A percentile compares a stretch with the other conserved stretches of the same genome.
Conservation (phyloP, 2,888 invertebrate genomes). For the Piscicola geometra region DNA sequence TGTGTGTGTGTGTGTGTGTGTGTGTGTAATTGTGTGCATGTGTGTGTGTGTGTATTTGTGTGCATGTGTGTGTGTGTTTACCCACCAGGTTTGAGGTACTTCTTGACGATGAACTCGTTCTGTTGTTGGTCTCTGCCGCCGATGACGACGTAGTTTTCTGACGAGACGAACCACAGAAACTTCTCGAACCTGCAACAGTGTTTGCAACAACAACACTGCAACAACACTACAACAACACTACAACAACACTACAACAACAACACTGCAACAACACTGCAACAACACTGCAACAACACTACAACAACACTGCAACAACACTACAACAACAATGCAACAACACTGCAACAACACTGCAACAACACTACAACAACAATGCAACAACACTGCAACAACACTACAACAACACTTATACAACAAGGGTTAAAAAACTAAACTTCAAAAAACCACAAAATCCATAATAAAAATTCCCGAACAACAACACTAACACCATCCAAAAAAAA, state of each 20-base stretch:
- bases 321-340: neutral
- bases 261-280: neutral
- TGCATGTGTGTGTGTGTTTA: too few species aligned
- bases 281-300: neutral
- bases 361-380: too few species aligned
- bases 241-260: neutral
- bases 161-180: constrained; percentile 95
- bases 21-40: too few species aligned
- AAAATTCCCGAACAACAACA: too few species aligned
- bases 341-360: too few species aligned
- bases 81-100: constrained; percentile 68
- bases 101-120: constrained; percentile 69
- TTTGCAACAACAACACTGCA: neutral
- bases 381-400: too few species aligned
- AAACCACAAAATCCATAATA: too few species aligned
- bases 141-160: constrained; percentile 70
- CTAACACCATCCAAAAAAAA: too few species aligned
- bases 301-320: neutral
- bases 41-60: too few species aligned
- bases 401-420: too few species aligned
- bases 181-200: constrained; percentile 73
- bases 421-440: too few species aligned
- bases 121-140: constrained; percentile 32
- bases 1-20: neutral
- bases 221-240: neutral